Evolutionary conservation across 2,113 vertebrate species (phyloP), one percentile per base, ranked within the genome.

Genomic region (Columba livia): DNA sequence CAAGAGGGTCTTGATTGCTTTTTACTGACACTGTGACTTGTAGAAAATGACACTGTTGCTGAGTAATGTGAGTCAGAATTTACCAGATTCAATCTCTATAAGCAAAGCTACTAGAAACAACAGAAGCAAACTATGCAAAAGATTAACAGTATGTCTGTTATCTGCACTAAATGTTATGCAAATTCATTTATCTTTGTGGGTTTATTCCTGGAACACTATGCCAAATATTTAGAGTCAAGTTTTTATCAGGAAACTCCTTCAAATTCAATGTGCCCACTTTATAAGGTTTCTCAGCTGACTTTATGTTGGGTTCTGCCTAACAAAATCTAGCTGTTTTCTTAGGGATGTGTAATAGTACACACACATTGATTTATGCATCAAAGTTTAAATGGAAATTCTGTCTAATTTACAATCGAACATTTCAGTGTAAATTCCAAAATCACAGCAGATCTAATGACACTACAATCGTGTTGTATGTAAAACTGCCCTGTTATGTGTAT

Each of bases 81-180:
- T 94, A 58, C 25, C 83, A 65, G 60, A 85, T 89, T 87, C 65
- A 91, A 11, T n/a, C 82, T 75, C 88, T 93, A 75, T 88, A 95
- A 94, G 86, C 85, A 96, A 97, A 97, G 70, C 16, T 94, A 70
- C 57, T 34, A 62, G 66, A 51, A 93, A 69, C 28, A 93, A 78
- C 62, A 88, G 75, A 50, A 93, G 53, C 51, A 93, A 97, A 51
- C 19, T 83, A 34, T 48, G 44, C 19, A 26, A 66, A 93, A 94
- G 92, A 93, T 95, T 89, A 91, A 83, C 77, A 73, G 61, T 82
- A 69, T 85, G 38, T 40, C 53, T 62, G 12, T 80, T 88, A 85
- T 89, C 64, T 89, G 66, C 36, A n/a, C 20, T 61, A 57, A 82
- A 91, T 95, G 96, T 97, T 93, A 97, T 64, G 50, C 67, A 47